These are phyloP conservation scores for Micrasema minimum DNA, from an alignment of 1,140 invertebrate genomes.

Conservation along the genomic window DNA sequence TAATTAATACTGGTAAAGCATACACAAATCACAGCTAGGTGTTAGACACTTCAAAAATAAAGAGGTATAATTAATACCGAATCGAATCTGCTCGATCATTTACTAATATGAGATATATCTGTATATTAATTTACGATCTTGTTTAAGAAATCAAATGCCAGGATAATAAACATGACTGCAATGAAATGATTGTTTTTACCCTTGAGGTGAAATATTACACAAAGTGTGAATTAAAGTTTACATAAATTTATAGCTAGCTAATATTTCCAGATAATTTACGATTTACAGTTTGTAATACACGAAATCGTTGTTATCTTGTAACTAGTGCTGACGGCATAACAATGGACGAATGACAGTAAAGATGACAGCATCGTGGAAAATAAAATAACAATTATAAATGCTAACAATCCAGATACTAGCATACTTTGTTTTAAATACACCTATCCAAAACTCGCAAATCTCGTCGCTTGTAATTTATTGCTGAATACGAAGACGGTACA, in stretches of 20 bases:
- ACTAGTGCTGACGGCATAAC: too few species aligned
- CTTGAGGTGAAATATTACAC: constrained; percentile 30
- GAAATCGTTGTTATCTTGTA: too few species aligned
- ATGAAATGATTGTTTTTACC: constrained; percentile 22
- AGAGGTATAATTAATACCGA: constrained; percentile 20
- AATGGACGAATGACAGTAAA: too few species aligned
- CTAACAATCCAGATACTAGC: too few species aligned
- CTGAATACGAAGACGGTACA: too few species aligned
- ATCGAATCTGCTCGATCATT: constrained; percentile 10
- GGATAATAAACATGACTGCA: constrained; percentile 30
- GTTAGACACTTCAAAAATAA: constrained; percentile 5
- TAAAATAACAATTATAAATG: too few species aligned
- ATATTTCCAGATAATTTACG: not conserved
- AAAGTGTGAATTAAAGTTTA: constrained; percentile 3
- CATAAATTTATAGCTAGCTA: constrained; percentile 13
- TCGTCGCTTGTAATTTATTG: too few species aligned
- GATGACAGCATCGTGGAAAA: too few species aligned
- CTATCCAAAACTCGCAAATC: too few species aligned
- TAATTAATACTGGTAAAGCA: constrained; percentile 20
- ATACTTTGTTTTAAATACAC: too few species aligned
- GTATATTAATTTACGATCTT: constrained; percentile 26
- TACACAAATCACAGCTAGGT: not conserved
- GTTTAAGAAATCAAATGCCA: constrained; percentile 34
- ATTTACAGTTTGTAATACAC: too few species aligned
- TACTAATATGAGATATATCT: constrained; percentile 1